A percentile compares a stretch with the other conserved stretches of the same genome.
These are phyloP conservation scores for Corvus hawaiiensis DNA, from an alignment of 2,113 vertebrate genomes.

Conservation along the genomic window DNA sequence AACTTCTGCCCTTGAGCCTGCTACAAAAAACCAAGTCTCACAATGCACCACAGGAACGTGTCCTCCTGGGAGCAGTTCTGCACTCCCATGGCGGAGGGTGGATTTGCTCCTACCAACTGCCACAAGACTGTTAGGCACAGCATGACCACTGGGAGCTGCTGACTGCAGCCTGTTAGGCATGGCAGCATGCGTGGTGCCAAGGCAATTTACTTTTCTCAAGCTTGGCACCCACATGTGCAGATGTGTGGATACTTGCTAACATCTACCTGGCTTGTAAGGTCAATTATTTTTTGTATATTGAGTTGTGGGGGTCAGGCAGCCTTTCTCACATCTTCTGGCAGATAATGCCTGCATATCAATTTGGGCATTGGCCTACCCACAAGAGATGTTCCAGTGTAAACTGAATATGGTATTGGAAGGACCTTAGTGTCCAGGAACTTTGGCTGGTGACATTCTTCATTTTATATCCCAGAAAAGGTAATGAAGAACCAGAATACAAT, in stretches of 20 bases:
- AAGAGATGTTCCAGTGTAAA: background rate
- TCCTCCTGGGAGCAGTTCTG: background rate
- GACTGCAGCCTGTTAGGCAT: background rate
- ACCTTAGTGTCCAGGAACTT: background rate
- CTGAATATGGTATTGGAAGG: background rate
- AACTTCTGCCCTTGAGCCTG: background rate
- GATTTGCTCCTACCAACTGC: background rate
- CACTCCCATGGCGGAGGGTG: background rate
- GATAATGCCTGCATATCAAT: background rate
- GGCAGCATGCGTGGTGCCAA: rapidly evolving
- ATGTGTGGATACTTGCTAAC: background rate
- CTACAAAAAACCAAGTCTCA: background rate
- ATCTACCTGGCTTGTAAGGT: background rate
- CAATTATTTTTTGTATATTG: background rate
- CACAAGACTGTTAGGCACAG: background rate
- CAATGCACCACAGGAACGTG: background rate
- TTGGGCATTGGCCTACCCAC: background rate
- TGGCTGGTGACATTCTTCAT: background rate
- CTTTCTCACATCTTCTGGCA: background rate
- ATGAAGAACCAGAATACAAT: background rate
- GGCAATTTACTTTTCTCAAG: background rate
- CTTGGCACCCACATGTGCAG: background rate
- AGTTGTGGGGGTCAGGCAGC: background rate
- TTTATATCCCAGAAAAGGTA: background rate
- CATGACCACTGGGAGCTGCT: background rate